These are phyloP conservation scores for Hedychridium roseum DNA, from an alignment of 2,888 invertebrate species.

Conservation along the genomic window DNA sequence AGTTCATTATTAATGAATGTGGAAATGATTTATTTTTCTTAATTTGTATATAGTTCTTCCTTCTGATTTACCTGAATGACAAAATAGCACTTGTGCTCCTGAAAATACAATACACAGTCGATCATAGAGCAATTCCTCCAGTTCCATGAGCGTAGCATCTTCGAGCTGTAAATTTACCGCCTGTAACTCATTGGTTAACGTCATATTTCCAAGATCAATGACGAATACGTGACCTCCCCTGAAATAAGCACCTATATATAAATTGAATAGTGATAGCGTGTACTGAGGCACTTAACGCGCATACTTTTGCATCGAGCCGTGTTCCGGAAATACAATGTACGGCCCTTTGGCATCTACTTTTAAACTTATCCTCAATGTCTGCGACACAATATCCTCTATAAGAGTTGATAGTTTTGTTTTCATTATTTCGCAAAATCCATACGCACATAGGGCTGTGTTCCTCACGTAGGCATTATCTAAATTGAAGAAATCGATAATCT, in stretches of 20 bases:
- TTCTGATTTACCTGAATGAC: conserved; percentile 68
- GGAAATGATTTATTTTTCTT: conserved; percentile 1
- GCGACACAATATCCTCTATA: conserved; percentile 66
- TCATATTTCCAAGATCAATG: conserved; percentile 75
- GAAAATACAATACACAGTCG: conserved; percentile 76
- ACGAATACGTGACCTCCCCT: conserved; percentile 77
- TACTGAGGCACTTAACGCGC: too few species aligned
- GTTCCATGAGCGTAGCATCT: conserved; percentile 82
- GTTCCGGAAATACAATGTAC: conserved; percentile 78
- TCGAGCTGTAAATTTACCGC: conserved; percentile 73
- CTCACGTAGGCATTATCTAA: conserved; percentile 66
- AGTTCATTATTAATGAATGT: conserved; percentile 45
- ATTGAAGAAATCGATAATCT: conserved; percentile 76
- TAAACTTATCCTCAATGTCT: conserved; percentile 72
- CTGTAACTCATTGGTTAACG: conserved; percentile 78
- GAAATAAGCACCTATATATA: conserved; percentile 19
- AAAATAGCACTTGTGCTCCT: conserved; percentile 72
- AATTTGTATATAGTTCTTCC: too few species aligned
- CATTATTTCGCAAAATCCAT: conserved; percentile 45
- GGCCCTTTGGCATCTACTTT: conserved; percentile 80
- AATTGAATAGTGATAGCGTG: background rate
- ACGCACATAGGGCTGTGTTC: conserved; percentile 58
- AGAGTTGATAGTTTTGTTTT: conserved; percentile 60
- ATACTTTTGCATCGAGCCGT: conserved; percentile 75
- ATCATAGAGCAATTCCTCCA: conserved; percentile 83